Percentiles rank a stretch among this genome's conserved stretches.
Conservation (phyloP, 30 jellyfish, hydroid and myxozoan genomes). For the Kudoa iwatai region DNA sequence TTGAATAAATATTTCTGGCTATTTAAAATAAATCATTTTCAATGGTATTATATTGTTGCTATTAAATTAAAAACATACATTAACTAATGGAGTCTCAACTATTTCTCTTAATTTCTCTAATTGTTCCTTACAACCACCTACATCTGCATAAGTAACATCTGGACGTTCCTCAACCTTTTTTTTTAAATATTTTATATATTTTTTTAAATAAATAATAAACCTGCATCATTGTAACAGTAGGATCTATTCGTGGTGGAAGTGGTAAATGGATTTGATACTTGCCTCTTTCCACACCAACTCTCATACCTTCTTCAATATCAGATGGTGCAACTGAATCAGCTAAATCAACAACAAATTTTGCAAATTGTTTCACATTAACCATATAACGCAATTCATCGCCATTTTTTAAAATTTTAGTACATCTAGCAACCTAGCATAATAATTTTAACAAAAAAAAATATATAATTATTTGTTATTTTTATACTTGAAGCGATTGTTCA, state of each 20-base stretch:
- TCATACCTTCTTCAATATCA: constrained; percentile 86
- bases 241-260: constrained; percentile 71
- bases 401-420: constrained; percentile 51
- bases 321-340: constrained; percentile 90
- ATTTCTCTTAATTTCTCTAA: constrained; percentile 64
- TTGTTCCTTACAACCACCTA: constrained; percentile 92
- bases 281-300: constrained; percentile 79
- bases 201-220: too few relatives aligned
- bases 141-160: constrained; percentile 58
- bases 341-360: constrained; percentile 66
- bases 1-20: constrained; percentile 76
- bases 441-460: not conserved
- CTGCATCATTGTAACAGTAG: constrained; percentile 94
- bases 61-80: constrained; percentile 4
- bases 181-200: too few relatives aligned
- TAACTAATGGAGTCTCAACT: constrained; percentile 65
- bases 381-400: constrained; percentile 57
- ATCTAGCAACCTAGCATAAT: constrained; percentile 37
- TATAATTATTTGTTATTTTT: not conserved
- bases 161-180: constrained; percentile 49
- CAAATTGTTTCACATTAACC: constrained; percentile 73
- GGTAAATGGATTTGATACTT: constrained; percentile 72
- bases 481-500: constrained; percentile 69
- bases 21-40: not conserved
- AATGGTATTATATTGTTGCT: not conserved